Evolutionary conservation across 1,140 invertebrate species (phyloP), one percentile per base, ranked within the genome.

Genomic region (Diorhabda elongata): DNA sequence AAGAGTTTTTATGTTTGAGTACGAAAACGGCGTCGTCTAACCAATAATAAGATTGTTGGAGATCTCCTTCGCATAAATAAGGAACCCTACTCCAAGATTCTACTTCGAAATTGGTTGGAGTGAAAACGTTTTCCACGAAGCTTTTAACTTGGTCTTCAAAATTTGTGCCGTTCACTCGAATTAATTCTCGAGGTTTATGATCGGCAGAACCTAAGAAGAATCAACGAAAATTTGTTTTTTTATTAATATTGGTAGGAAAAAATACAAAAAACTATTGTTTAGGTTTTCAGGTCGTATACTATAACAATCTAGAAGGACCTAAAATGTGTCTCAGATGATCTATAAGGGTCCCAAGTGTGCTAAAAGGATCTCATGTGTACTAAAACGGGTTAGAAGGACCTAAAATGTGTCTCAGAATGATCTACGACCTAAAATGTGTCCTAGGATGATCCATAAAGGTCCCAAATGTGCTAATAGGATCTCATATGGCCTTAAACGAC

Each of bases 51-150:
- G 93, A 90, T 78, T 96, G 92, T 41, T 90, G 85, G n/a, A 97
- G 83, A 81, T 98, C 95, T 0, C 96, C 96, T 82, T 98, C 95
- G 82, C 95, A 98, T 6, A 98, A 82, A 82, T 98, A 98, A 3
- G 96, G 95, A 26, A 97, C 83, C 77, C 91, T 86, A 6, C 92
- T 88, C 92, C 95, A 97, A 3, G 84, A 82, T 2, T 88, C 81
- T 5, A 97, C 83, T 69, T 88, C 83, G 77, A 94, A 91, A 1
- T 92, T 92, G 63, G 85, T 79, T 2, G 91, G 90, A 56, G 82
- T 81, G 64, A 92, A 87, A 64, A 95, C 90, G 74, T 92, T 83
- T 60, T 83, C 78, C 42, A 92, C 84, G 67, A 95, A 83, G 63
- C 89, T 88, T 4, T 83, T 79, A 3, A 92, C 88, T 80, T 97